Conservation (phyloP, 2,113 vertebrate genomes). For the Carassius auratus region DNA sequence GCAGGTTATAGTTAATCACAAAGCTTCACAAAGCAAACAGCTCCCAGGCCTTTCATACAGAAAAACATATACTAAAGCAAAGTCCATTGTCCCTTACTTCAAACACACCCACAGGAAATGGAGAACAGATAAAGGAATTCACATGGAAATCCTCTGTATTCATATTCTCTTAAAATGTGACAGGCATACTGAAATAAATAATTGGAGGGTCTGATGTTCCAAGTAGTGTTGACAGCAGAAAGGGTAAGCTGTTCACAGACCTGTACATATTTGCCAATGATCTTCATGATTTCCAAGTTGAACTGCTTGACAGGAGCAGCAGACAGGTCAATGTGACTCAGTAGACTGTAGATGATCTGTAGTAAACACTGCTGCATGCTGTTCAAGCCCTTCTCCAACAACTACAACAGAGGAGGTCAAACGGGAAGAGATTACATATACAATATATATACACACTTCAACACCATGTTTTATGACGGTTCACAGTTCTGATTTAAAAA, state of each 20-base stretch:
- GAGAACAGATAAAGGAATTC: background rate
- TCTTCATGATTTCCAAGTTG: slow-evolving; percentile 98
- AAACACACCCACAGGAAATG: slow-evolving; percentile 12
- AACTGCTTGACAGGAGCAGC: slow-evolving; percentile 95
- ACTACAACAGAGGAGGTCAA: slow-evolving; percentile 69
- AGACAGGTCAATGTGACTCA: slow-evolving; percentile 94
- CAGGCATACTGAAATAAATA: background rate
- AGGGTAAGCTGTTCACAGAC: slow-evolving; percentile 69
- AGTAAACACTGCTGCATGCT: slow-evolving; percentile 95
- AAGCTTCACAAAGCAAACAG: slow-evolving; percentile 8
- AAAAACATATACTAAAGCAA: background rate
- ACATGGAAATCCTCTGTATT: background rate
- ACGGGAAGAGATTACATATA: background rate
- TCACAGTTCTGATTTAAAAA: too few relatives aligned
- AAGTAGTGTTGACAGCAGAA: background rate
- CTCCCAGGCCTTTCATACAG: background rate
- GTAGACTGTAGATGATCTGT: slow-evolving; percentile 93
- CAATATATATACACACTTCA: background rate
- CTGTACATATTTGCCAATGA: slow-evolving; percentile 98
- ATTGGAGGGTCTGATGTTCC: background rate
- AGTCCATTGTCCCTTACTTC: background rate
- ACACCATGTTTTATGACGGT: background rate
- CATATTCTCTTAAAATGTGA: background rate
- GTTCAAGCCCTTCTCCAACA: slow-evolving; percentile 93
- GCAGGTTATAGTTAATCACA: slow-evolving; percentile 24